phyloP scores from a whole-genome alignment of 1,140 invertebrate genomes.

The Phymastichus coffea region DNA sequence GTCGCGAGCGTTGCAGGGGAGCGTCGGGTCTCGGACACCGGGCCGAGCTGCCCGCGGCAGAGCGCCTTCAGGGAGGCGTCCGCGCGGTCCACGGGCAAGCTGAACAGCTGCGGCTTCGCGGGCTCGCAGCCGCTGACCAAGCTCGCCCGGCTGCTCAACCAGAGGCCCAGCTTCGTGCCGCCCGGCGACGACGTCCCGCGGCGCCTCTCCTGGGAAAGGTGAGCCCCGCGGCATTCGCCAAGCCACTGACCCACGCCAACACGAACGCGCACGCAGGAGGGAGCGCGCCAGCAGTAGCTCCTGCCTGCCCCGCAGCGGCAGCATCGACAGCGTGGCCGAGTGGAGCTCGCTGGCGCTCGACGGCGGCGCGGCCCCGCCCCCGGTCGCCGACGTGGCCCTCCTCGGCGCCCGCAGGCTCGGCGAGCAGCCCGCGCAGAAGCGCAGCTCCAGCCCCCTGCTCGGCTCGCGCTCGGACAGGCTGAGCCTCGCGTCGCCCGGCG shows the following conservation, averaged over 20 bases:
- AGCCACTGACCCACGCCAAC: background rate
- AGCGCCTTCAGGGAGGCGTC: slow-evolving; percentile 33
- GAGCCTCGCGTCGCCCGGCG: slow-evolving; percentile 70
- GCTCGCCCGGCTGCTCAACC: slow-evolving; percentile 69
- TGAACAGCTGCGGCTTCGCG: slow-evolving; percentile 45
- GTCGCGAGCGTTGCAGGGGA: no score
- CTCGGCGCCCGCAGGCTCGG: slow-evolving; percentile 40
- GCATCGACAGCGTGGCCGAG: slow-evolving; percentile 66
- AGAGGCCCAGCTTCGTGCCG: slow-evolving; percentile 53
- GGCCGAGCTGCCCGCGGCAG: slow-evolving; percentile 29
- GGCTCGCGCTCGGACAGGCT: slow-evolving; percentile 54
- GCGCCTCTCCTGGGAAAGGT: slow-evolving; percentile 79
- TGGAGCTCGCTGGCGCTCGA: slow-evolving; percentile 38
- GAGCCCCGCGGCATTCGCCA: background rate
- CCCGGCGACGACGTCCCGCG: slow-evolving; percentile 60
- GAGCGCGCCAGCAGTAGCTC: slow-evolving; percentile 44
- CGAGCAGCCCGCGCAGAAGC: slow-evolving; percentile 54
- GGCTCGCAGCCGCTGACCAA: slow-evolving; percentile 61
- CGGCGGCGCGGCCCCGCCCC: background rate
- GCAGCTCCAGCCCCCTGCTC: slow-evolving; percentile 54
- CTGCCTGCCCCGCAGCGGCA: slow-evolving; percentile 69
- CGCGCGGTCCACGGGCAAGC: slow-evolving; percentile 39
- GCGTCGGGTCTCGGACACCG: slow-evolving; percentile 50
- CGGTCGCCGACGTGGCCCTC: slow-evolving; percentile 37
- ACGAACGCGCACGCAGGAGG: slow-evolving; percentile 39